Evolutionary conservation across 2,113 vertebrate species (phyloP).

Genomic region (Seriola quinqueradiata): DNA sequence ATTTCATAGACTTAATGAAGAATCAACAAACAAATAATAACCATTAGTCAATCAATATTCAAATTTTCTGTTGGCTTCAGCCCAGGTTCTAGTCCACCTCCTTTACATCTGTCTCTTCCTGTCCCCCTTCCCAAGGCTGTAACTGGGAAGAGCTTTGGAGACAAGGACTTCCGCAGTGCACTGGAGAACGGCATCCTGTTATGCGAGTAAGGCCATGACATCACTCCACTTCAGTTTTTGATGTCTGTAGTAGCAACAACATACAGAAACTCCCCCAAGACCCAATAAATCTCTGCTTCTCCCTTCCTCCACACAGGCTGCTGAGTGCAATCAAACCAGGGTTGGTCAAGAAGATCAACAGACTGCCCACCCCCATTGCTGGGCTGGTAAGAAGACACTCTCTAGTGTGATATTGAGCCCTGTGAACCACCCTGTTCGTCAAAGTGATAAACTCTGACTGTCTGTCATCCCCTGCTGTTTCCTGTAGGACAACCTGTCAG

Average conservation of each 20-base stretch:
- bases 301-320: constrained; percentile 85
- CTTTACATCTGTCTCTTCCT: constrained; percentile 52
- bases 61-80: background rate
- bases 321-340: constrained; percentile 97
- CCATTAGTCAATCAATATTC: background rate
- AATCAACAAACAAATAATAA: background rate
- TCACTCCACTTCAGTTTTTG: constrained; percentile 32
- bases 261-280: constrained; percentile 38
- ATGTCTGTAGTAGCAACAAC: constrained; percentile 34
- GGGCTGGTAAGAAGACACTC: constrained; percentile 91
- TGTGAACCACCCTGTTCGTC: constrained; percentile 21
- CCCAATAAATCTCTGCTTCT: constrained; percentile 50
- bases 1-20: background rate
- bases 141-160: constrained; percentile 94
- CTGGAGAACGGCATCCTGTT: constrained; percentile 97
- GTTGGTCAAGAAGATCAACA: constrained; percentile 98
- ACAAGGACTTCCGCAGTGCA: constrained; percentile 94
- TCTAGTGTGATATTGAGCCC: constrained; percentile 11
- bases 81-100: background rate
- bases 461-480: constrained; percentile 31
- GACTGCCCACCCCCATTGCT: constrained; percentile 95
- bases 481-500: constrained; percentile 93
- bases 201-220: constrained; percentile 92
- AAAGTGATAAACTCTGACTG: constrained; percentile 40
- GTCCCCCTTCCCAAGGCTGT: constrained; percentile 87